Evolutionary conservation across 2,113 vertebrate species (phyloP), one percentile per base, ranked within the genome.

Genomic region (Nothoprocta pentlandii): DNA sequence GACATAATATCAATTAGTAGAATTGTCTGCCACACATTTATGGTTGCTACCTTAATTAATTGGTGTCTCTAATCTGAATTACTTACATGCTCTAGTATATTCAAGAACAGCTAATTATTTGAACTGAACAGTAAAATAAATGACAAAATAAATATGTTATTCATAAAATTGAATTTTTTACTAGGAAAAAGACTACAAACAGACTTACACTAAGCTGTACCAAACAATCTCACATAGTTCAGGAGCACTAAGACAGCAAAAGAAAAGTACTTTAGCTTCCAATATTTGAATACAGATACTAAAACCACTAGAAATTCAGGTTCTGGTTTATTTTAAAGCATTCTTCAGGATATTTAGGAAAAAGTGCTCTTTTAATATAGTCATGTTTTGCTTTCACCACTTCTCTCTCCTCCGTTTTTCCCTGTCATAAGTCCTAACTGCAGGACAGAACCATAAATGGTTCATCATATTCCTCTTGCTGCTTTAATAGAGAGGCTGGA

Each of bases 401-500:
- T 95, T 87, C 68, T 95, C 87, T 94, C 89, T 92, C 94, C 71
- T 67, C 66, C 30, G 92, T 54, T 92, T 91, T 88, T 91, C 80
- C 68, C 58, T 58, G 36, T 82, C 30, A 92, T 95, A 90, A 94
- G 71, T 96, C 97, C 91, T 81, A 93, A 90, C 68, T 96, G 64
- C 77, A 85, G 63, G 94, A 49, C 19, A 79, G 87, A 96, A 85
- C 34, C 36, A 67, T 61, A 85, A 39, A 39, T 39, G 36, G 36
- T 82, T 90, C 90, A 73, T 51, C 46, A 34, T 63, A 92, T 64
- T 92, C 80, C 34, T 96, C 88, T 95, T 90, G 71, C 64, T 94
- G 94, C 95, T 95, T 96, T 93, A 93, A 93, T 82, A 91, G 97
- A 80, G 84, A 95, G 90, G 93, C 89, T 97, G 91, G 93, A 96